phyloP scores from a whole-genome alignment of 1,140 invertebrate genomes.

The Diuraphis noxia region DNA sequence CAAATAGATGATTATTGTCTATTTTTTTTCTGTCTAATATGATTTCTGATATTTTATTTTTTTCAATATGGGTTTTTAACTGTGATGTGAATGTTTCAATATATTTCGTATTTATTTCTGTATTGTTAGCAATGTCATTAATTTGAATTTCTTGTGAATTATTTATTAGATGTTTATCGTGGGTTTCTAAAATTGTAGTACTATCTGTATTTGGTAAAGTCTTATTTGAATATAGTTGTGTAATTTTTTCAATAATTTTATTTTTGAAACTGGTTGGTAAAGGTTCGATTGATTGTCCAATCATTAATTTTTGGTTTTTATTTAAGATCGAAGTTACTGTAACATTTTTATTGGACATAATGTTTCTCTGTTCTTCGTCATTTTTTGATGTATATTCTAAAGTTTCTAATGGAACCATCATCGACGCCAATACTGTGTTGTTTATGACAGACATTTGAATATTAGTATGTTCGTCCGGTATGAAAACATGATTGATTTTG shows the following conservation, averaged over 20 bases:
- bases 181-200: not conserved
- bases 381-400: not conserved
- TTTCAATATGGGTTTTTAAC: not conserved
- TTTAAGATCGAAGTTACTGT: not conserved
- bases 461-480: not conserved
- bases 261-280: not conserved
- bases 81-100: not conserved
- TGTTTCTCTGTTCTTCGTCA: not conserved
- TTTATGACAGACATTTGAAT: not conserved
- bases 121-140: not conserved
- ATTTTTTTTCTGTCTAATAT: not conserved
- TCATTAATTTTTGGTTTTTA: not conserved
- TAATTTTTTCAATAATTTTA: not conserved
- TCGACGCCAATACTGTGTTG: not conserved
- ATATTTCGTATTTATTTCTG: not conserved
- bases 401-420: not conserved
- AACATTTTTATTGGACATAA: too few relatives aligned
- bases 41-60: not conserved
- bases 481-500: not conserved
- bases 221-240: not conserved
- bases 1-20: not conserved
- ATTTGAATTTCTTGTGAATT: not conserved
- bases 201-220: not conserved
- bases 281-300: conserved; percentile 22
- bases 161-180: not conserved